phyloP scores from a whole-genome alignment of 2,888 invertebrate genomes.

The Amphipyra tragopoginis region DNA sequence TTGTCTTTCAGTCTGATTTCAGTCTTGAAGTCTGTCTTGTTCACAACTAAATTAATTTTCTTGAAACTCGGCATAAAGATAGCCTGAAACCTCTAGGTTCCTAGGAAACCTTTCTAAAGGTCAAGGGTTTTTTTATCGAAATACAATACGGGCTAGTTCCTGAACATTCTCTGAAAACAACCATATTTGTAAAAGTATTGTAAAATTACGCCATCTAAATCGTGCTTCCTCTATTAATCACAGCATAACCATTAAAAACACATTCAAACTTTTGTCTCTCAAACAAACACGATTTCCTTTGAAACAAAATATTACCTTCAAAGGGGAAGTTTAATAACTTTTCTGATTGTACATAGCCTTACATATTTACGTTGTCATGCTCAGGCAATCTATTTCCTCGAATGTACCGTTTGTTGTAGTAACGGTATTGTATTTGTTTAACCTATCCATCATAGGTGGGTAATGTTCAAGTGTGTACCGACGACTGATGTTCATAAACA shows the following conservation, averaged over 20 bases:
- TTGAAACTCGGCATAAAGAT: too few species aligned
- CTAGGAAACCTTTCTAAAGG: too few species aligned
- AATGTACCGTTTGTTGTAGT: background rate
- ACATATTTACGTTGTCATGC: conserved; percentile 17
- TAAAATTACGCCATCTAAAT: background rate
- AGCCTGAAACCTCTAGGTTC: too few species aligned
- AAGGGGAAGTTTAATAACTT: conserved; percentile 31
- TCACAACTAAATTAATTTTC: too few species aligned
- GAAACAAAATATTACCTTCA: conserved; percentile 14
- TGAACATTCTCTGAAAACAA: too few species aligned
- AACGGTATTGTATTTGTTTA: conserved; percentile 30
- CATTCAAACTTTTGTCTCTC: conserved; percentile 13
- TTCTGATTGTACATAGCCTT: conserved; percentile 3
- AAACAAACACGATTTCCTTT: conserved; percentile 25
- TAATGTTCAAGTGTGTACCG: conserved; percentile 16
- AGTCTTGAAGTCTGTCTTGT: too few species aligned
- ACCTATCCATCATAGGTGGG: conserved; percentile 26
- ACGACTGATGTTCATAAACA: conserved; percentile 33
- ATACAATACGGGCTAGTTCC: too few species aligned
- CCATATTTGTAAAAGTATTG: too few species aligned
- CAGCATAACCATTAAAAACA: conserved; percentile 4
- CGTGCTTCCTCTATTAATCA: conserved; percentile 1
- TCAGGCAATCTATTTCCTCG: conserved; percentile 11
- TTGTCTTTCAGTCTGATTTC: too few species aligned
- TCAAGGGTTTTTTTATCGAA: too few species aligned